phyloP scores from a whole-genome alignment of 2,797 vertebrate species.

The Balearica regulorum region DNA sequence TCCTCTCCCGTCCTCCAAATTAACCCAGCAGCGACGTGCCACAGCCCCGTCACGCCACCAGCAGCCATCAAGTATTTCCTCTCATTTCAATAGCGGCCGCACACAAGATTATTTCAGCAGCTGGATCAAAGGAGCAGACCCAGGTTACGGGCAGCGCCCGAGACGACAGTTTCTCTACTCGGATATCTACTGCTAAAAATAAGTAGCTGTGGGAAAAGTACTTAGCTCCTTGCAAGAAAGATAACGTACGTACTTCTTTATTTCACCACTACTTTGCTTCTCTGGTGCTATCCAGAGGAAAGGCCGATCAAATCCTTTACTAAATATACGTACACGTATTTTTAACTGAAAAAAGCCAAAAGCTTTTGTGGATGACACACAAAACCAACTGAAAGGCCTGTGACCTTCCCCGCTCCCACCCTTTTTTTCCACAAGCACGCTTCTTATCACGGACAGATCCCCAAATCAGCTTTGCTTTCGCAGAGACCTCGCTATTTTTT shows the following conservation, averaged over 20 bases:
- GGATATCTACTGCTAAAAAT: neutral
- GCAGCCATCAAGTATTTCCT: neutral
- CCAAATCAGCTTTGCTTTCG: neutral
- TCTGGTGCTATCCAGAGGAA: neutral
- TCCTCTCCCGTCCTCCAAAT: neutral
- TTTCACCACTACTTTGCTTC: neutral
- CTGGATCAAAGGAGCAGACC: neutral
- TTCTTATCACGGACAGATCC: fast-evolving
- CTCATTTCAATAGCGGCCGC: neutral
- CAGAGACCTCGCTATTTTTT: neutral
- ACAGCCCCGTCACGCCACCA: neutral
- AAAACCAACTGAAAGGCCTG: neutral
- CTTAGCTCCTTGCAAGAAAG: neutral
- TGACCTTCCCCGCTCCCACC: too few species aligned
- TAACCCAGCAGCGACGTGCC: neutral
- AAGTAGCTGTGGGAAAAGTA: neutral
- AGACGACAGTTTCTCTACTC: neutral
- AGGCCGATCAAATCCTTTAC: neutral
- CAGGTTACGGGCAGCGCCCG: neutral
- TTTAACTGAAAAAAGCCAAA: neutral
- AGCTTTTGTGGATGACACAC: neutral
- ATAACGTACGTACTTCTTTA: neutral
- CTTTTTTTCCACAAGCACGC: neutral
- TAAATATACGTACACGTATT: neutral
- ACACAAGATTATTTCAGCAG: neutral